Evolutionary conservation across 2,797 vertebrate genomes (phyloP), one percentile per base, ranked within the genome.

Genomic region (Chaetophractus vellerosus): DNA sequence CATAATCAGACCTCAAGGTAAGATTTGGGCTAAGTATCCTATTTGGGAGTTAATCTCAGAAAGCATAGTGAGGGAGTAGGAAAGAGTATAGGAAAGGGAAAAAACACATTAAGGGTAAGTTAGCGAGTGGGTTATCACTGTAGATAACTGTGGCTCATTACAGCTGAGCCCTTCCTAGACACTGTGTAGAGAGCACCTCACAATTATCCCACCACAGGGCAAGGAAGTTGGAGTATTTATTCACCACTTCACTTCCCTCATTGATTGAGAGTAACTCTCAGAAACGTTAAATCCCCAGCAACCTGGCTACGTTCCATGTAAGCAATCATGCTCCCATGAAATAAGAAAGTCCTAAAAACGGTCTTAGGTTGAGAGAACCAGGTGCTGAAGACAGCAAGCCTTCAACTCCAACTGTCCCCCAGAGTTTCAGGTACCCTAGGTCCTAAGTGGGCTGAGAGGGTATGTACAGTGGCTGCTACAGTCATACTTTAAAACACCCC

Each of bases 151-250:
- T 63, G 41, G 3, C 15, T n/a, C 15, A 4, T 1, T 28, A 66
- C 6, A 69, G 9, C n/a, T 21, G 23, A 64, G 14, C 1, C 38
- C 28, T 18, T 45, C 52, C 23, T 41, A 21, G 3, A 69, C 50
- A 23, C 7, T n/a, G 16, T 12, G n/a, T 18, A 52, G 23, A n/a
- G 6, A 14, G 33, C 2, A 11, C 5, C 19, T 41, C 55, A 50
- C 0, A 5, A 45, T 6, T 8, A 1, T 38, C 7, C 9, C 24
- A 9, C 2, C 21, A 16, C 24, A n/a, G 6, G 3, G 4, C 80
- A 76, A 68, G 26, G 23, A 68, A 82, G 15, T 3, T 33, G 16
- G 26, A 7, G 1, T 45, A 21, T 19, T 91, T 79, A n/a, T 59
- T 80, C 28, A 38, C 14, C 7, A 36, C 9, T 15, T 72, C 5